phyloP scores from a whole-genome alignment of 2,113 vertebrate species.

The Polyodon spathula region DNA sequence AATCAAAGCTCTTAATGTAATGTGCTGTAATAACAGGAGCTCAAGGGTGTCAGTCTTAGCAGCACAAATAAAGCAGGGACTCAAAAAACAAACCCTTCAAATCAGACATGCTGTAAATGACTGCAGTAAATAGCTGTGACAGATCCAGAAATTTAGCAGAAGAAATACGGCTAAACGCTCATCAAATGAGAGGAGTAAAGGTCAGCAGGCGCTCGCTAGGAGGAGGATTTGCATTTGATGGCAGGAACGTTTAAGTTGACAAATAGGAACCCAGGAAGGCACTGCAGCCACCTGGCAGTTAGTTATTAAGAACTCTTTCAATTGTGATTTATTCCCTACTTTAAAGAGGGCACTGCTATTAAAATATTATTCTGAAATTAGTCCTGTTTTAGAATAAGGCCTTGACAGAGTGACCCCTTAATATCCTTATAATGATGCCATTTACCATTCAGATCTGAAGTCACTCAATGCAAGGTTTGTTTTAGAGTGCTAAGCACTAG shows the following conservation, averaged over 20 bases:
- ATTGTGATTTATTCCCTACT: constrained; percentile 89
- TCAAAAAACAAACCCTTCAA: too few species aligned
- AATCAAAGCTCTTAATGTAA: too few species aligned
- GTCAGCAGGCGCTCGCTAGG: constrained; percentile 26
- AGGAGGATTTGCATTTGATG: constrained; percentile 67
- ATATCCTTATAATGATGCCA: constrained; percentile 98
- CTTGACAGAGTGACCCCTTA: constrained; percentile 89
- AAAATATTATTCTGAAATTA: constrained; percentile 94
- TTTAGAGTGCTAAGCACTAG: constrained; percentile 38
- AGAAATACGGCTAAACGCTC: constrained; percentile 36
- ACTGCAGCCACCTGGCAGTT: constrained; percentile 88
- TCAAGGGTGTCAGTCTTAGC: too few species aligned
- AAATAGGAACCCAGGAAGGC: constrained; percentile 83
- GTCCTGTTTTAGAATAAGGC: constrained; percentile 90
- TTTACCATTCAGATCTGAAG: constrained; percentile 86
- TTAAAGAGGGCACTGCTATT: constrained; percentile 85
- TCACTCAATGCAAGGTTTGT: constrained; percentile 52
- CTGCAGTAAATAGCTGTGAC: too few species aligned
- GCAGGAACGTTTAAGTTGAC: constrained; percentile 90
- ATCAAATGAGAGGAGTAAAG: constrained; percentile 20
- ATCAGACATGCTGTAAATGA: too few species aligned
- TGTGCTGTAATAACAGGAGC: too few species aligned
- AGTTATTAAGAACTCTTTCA: constrained; percentile 96
- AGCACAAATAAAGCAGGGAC: too few species aligned
- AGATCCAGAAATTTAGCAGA: constrained; percentile 17